phyloP scores from a whole-genome alignment of 2,888 invertebrate species.

The Plebejus melissa region DNA sequence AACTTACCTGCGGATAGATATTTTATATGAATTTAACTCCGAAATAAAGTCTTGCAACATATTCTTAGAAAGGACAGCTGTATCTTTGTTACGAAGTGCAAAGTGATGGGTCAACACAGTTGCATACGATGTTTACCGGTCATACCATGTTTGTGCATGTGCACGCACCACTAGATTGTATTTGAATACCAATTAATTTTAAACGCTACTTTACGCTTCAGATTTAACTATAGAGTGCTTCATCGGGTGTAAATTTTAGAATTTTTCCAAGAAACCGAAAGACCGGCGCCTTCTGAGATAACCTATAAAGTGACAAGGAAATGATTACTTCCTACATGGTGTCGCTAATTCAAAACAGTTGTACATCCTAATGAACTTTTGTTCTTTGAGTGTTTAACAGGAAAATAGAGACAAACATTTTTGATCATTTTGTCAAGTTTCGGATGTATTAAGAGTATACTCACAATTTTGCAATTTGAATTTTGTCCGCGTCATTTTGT shows the following conservation, averaged over 20 bases:
- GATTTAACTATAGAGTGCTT: not conserved
- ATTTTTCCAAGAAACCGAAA: not conserved
- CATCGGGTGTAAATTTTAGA: not conserved
- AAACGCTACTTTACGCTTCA: not conserved
- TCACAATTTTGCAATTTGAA: slow-evolving; percentile 98
- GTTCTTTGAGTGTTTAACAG: slow-evolving; percentile 42
- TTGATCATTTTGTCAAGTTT: not conserved
- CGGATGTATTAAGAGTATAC: slow-evolving; percentile 59
- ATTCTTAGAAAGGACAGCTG: slow-evolving; percentile 64
- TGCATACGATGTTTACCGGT: slow-evolving; percentile 45
- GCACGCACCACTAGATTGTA: slow-evolving; percentile 40
- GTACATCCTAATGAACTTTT: not conserved
- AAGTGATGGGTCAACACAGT: slow-evolving; percentile 65
- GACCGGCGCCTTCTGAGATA: not conserved
- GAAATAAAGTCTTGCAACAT: slow-evolving; percentile 36
- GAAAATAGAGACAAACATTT: slow-evolving; percentile 55
- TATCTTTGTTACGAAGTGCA: slow-evolving; percentile 55
- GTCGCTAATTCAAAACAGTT: not conserved
- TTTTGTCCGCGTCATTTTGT: slow-evolving; percentile 96
- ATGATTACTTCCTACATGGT: not conserved
- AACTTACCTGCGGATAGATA: not conserved
- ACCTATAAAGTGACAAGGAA: not conserved
- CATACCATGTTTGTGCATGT: slow-evolving; percentile 41
- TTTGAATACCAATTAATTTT: slow-evolving; percentile 22
- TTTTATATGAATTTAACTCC: slow-evolving; percentile 19